Evolutionary conservation across 2,888 invertebrate species (phyloP), one percentile per base, ranked within the genome.

Genomic region (Saturnia pavonia): DNA sequence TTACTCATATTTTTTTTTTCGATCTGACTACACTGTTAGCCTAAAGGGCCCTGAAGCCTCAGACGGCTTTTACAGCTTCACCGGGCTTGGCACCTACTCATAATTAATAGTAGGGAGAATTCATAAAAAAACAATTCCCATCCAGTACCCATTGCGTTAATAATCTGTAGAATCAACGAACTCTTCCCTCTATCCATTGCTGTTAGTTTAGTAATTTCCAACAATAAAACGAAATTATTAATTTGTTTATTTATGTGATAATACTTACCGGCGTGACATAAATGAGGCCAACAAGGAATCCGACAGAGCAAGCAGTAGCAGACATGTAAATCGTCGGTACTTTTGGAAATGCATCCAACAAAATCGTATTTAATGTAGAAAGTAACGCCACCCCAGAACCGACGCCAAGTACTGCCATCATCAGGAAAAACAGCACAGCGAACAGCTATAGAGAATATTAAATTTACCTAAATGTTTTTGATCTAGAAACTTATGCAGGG

Each of bases 391-490:
- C 96, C 42, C 96, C 95, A 63, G 96, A 96, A 0, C 97, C 97
- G 6, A 97, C 90, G 25, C 97, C 97, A 72, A 97, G 91, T 0
- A 97, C 96, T 72, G 96, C 96, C 89, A 97, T 93, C 97, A 97
- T 97, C 77, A 97, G 89, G 93, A 97, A 97, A 91, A 97, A 97
- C 1, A 97, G 88, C 1, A 96, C 96, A 0, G 97, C 93, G 86
- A 97, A 97, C 14, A 97, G 85, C 95, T 96, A 88, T 54, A 43
- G 92, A 94, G 71, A 63, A 70, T 9, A 57, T 63, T 43, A 67
- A 72, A 70, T 43, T 63, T 51, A n/a, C n/a, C n/a, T n/a, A n/a
- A 34, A 19, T 11, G n/a, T 57, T 57, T 57, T 11, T 2, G 14
- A 57, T 57, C 0, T 57, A 12, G 7, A 57, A 25, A 16, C 4